Evolutionary conservation across 2,888 invertebrate species (phyloP).

Genomic region (Drosophila kokeensis): DNA sequence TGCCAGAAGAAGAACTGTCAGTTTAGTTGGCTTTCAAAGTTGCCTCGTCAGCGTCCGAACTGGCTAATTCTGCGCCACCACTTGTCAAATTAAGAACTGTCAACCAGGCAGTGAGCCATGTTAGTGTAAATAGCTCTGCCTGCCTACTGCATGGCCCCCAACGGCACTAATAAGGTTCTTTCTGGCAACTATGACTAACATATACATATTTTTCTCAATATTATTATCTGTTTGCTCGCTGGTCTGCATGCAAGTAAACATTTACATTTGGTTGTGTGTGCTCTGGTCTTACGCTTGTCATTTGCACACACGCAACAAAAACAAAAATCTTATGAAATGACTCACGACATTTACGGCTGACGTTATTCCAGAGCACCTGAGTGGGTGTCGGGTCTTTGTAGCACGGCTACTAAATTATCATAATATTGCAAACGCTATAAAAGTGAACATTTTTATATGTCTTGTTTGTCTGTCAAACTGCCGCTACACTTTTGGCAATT

Average conservation of each 20-base stretch:
- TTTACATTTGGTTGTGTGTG: background rate
- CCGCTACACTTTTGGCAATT: conserved; percentile 47
- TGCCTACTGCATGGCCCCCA: conserved; percentile 9
- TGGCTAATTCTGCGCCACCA: conserved; percentile 51
- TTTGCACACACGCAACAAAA: background rate
- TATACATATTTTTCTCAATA: conserved; percentile 13
- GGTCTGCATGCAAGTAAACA: conserved; percentile 30
- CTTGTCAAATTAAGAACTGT: conserved; percentile 74
- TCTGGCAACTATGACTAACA: conserved; percentile 20
- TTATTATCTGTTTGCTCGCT: conserved; percentile 27
- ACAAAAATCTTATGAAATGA: conserved; percentile 35
- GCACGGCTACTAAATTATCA: conserved; percentile 65
- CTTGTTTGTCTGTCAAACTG: conserved; percentile 17
- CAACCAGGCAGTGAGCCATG: conserved; percentile 48
- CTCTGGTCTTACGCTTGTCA: conserved; percentile 32
- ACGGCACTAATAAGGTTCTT: conserved; percentile 18
- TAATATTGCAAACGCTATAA: conserved; percentile 73
- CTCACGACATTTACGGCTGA: conserved; percentile 34
- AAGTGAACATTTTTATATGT: conserved; percentile 44
- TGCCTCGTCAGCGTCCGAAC: conserved; percentile 36
- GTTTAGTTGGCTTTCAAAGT: conserved; percentile 60
- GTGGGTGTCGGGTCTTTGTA: conserved; percentile 60
- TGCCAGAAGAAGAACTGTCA: conserved; percentile 53
- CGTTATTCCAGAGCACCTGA: conserved; percentile 41
- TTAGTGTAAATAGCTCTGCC: conserved; percentile 16